Base-by-base conservation (phyloP, 2,113 vertebrate species). In the Struthio camelus region DNA sequence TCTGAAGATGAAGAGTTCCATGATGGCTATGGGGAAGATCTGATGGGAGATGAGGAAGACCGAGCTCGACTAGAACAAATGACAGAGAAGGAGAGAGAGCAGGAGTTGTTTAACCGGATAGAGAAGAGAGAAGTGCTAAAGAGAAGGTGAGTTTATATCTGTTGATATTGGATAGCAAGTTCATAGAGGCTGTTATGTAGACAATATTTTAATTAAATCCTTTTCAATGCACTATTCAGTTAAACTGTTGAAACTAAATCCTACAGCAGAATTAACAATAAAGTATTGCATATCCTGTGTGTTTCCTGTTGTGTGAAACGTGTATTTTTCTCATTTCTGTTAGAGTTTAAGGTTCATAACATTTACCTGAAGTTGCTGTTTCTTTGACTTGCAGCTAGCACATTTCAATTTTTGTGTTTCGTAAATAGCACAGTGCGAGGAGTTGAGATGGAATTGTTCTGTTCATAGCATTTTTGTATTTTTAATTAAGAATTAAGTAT, bases 31-130 rank as follows among this genome's bases (percentile, higher is more conserved):
- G 99, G 99, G 62, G 99, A 99, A 56, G 99, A 99, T 90, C 96
- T 99, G 85, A 99, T 99, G 99, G 99, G 99, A 51, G 99, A 99
- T 86, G 99, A 99, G 32, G 99, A 99, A 96, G 99, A 99, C 94
- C 85, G 99, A 88, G 99, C 99, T 75, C 98, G 99, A 8, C 98
- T 99, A 95, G 99, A 99, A 85, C 99, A 99, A 98, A 99, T 99
- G 99, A 99, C 99, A 0, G 99, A 99, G 97, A 99, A 99, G 90
- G 99, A 99, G 95, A 97, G 99, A 46, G 99, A 99, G 44, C 99
- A 99, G 89, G 99, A 99, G 88, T 98, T 99, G 38, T 99, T 99
- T 96, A 99, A 99, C 93, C 98, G 99, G 88, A 99, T 99, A 77
- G 99, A 99, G 97, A 99, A 99, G 95, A 98, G 99, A 97, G 99